Conservation (phyloP, 1,140 invertebrate genomes). For the Drosophila kepulauana region DNA sequence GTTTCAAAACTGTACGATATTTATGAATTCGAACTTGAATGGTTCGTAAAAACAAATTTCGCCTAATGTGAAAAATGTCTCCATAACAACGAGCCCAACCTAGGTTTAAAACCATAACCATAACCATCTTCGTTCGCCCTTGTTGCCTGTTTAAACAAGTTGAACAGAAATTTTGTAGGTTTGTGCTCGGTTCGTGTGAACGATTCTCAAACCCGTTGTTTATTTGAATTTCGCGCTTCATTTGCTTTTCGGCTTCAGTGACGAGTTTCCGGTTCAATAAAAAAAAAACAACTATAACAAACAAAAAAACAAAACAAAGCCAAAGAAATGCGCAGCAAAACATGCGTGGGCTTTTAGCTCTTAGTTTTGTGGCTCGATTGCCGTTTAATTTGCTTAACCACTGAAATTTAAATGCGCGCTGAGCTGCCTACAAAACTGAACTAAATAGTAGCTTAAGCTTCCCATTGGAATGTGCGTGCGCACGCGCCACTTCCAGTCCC, state of each 20-base stretch:
- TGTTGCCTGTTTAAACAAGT: slow-evolving; percentile 16
- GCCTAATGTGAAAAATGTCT: not conserved
- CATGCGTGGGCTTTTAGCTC: slow-evolving; percentile 11
- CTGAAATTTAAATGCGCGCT: slow-evolving; percentile 69
- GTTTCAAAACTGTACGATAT: too few species aligned
- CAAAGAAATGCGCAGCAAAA: slow-evolving; percentile 23
- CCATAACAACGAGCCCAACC: not conserved
- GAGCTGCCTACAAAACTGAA: slow-evolving; percentile 31
- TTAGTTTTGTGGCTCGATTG: slow-evolving; percentile 51
- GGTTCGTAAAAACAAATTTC: not conserved
- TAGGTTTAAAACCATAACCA: slow-evolving; percentile 8
- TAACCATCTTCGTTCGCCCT: slow-evolving; percentile 3
- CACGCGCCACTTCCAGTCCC: slow-evolving; percentile 41
- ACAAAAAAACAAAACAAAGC: slow-evolving; percentile 23
- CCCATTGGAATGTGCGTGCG: slow-evolving; percentile 58
- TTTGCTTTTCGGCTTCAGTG: slow-evolving; percentile 56
- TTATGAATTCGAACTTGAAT: too few species aligned
- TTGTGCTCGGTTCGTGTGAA: slow-evolving; percentile 33
- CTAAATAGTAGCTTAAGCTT: not conserved
- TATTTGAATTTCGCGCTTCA: slow-evolving; percentile 73
- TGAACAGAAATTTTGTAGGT: slow-evolving; percentile 20
- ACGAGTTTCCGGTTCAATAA: slow-evolving; percentile 75
- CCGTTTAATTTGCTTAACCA: slow-evolving; percentile 62
- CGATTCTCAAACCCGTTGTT: slow-evolving; percentile 36
- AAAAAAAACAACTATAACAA: slow-evolving; percentile 31